Evolutionary conservation across 2,797 vertebrate genomes (phyloP), one percentile per base, ranked within the genome.

Genomic region (Hippocampus kuda): DNA sequence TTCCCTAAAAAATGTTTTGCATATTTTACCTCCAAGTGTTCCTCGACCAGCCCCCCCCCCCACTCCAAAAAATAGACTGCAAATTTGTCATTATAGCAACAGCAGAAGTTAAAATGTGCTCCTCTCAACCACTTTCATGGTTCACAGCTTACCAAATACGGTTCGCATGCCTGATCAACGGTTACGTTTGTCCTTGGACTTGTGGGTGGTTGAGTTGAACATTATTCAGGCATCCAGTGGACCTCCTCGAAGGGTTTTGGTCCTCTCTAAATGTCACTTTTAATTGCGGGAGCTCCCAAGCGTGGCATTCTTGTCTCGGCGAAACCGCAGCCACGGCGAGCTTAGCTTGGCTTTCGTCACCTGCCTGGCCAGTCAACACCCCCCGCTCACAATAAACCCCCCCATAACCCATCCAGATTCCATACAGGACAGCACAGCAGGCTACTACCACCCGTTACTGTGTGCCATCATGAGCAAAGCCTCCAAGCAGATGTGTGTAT

Each of bases 251-350:
- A 46, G 41, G 46, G 26, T 67, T 30, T 65, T 66, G 66, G 22
- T 42, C 38, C 49, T 48, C 65, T 68, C 67, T 70, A 62, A 67
- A 75, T 75, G 68, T 76, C 49, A 70, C 65, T 53, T 77, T 76
- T 72, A 79, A 80, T 71, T 67, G 73, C 72, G 77, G 74, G 72
- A 84, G 80, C 72, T 69, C 27, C 27, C 67, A 72, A 71, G 79
- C 53, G 10, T 41, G 56, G 48, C 53, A 70, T 79, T 82, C 75
- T 68, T 62, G 64, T 67, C 72, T 75, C 60, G 22, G 64, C 67
- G 75, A 69, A 75, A 78, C 65, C 70, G 66, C 73, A 79, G 72
- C 75, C 20, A 60, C 66, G 10, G 65, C 0, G 1, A 70, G 65
- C 26, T 62, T 22, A 16, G 64, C 68, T 65, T 67, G 59, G 18